Evolutionary conservation across 2,113 vertebrate genomes (phyloP), one percentile per base, ranked within the genome.

Genomic region (Pluvialis apricaria): DNA sequence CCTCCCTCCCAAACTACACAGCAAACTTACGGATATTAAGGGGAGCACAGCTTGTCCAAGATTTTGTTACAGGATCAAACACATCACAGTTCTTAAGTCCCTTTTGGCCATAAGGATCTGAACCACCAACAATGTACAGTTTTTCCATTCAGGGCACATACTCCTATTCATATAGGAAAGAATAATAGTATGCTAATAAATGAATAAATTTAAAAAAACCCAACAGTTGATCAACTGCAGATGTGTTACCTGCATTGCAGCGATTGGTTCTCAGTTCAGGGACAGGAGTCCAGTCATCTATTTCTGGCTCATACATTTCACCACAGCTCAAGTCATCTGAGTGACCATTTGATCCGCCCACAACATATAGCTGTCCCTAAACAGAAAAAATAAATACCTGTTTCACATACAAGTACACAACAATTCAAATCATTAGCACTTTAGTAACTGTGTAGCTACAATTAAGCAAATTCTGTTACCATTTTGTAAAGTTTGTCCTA

Each of bases 51-150:
- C 98, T 99, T 13, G 98, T 98, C 99, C 99, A 99, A 18, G 98
- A 98, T 97, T 99, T 99, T 91, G 98, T 98, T 90, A 99, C 38
- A 0, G 99, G 99, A 97, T 99, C 99, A 97, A 99, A 99, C 77
- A 99, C 98, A 20, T 99, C 99, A 91, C 99, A 99, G 94, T 99
- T 99, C 98, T 99, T 99, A 93, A 99, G 98, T 94, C 99, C 99
- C 96, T 99, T 99, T 90, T 99, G 99, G 78, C 99, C 99, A 5
- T 99, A 99, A 73, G 99, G 99, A 98, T 99, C 99, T 8, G 99
- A 99, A 32, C 99, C 99, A 93, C 99, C 99, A 92, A 99, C 98
- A 44, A 99, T 99, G 57, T 99, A 99, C 24, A 99, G 98, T 83
- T 99, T 99, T 99, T 94, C 99, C 99, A 45, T 99, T 99, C 92